phyloP scores from a whole-genome alignment of 2,797 vertebrate species.

The Neostethus bicornis region DNA sequence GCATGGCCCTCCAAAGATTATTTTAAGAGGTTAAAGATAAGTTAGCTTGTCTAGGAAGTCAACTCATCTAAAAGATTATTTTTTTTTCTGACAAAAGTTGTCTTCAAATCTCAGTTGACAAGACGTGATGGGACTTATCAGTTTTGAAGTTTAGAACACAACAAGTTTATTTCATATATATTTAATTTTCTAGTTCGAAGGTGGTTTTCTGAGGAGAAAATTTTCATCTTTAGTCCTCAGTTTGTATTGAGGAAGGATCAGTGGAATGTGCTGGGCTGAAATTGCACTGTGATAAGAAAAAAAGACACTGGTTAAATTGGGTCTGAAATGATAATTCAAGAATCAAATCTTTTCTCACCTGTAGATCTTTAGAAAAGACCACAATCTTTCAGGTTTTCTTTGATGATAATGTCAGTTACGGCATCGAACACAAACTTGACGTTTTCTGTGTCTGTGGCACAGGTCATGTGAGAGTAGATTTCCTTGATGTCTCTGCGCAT shows the following conservation, averaged over 20 bases:
- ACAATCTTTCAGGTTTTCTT: constrained; percentile 98
- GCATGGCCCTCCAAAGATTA: constrained; percentile 44
- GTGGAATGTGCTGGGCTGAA: constrained; percentile 24
- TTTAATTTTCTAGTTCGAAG: constrained; percentile 31
- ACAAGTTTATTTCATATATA: constrained; percentile 25
- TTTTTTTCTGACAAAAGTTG: constrained; percentile 32
- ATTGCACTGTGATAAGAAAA: constrained; percentile 42
- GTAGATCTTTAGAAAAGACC: constrained; percentile 89
- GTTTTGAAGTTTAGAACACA: constrained; percentile 41
- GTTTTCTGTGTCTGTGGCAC: constrained; percentile 97
- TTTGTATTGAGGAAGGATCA: constrained; percentile 29
- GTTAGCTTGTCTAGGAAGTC: constrained; percentile 48
- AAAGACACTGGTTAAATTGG: constrained; percentile 3
- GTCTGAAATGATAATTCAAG: background rate
- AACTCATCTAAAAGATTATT: constrained; percentile 47
- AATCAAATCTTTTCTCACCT: constrained; percentile 38
- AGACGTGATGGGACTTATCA: constrained; percentile 45
- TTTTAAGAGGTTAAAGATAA: constrained; percentile 36
- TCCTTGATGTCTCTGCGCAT: constrained; percentile 92
- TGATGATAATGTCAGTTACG: constrained; percentile 99
- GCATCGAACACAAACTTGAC: constrained; percentile 99
- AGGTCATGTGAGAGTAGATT: constrained; percentile 99
- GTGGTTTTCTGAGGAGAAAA: constrained; percentile 22
- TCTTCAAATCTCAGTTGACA: constrained; percentile 30
- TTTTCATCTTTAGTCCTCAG: constrained; percentile 47